Base-by-base conservation (phyloP, 2,888 invertebrate species). In the Spatulosminthurus flaviceps region DNA sequence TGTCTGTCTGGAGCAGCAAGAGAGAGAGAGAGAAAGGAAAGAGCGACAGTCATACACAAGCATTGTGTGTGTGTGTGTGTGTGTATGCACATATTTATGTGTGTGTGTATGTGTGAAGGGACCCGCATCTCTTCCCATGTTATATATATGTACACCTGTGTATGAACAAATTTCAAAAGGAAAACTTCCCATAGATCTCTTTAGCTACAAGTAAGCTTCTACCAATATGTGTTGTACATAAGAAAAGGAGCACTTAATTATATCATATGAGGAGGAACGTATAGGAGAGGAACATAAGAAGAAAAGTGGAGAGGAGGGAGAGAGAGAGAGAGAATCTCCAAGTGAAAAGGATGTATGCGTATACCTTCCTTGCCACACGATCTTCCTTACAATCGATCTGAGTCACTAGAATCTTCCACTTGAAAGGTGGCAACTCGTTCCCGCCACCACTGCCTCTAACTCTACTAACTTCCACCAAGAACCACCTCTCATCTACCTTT, bases 331-430 rank as follows among this genome's bases (percentile, higher is more conserved):
- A n/a, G n/a, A n/a, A n/a, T n/a, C n/a, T n/a, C n/a, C n/a, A n/a
- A n/a, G n/a, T n/a, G n/a, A n/a, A n/a, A n/a, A n/a, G n/a, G n/a
- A 28, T 22, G 19, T 24, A 19, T 67, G 28, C 66, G 16, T 24
- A 28, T 51, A 66, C 77, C 73, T 61, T 60, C 60, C 28, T 24
- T 60, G 13, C 22, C 70, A 13, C 73, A 69, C 67, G 79, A 67
- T 77, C 79, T 77, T 81, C 81, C 74, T 79, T 79, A 79, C 81
- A 81, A 81, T 81, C 81, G 79, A 81, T 81, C 75, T 79, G 79
- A 72, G 78, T 71, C 66, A 81, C 77, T 75, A 71, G 76, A 69
- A 80, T 81, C 73, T 79, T 81, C 79, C 81, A 81, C 79, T 81
- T 81, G 76, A 81, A 81, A 79, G 81, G 76, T 78, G 78, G 79